Percentiles rank a stretch among this genome's conserved stretches.
phyloP scores from a whole-genome alignment of 2,888 invertebrate genomes.

The Druceiella hillmani region DNA sequence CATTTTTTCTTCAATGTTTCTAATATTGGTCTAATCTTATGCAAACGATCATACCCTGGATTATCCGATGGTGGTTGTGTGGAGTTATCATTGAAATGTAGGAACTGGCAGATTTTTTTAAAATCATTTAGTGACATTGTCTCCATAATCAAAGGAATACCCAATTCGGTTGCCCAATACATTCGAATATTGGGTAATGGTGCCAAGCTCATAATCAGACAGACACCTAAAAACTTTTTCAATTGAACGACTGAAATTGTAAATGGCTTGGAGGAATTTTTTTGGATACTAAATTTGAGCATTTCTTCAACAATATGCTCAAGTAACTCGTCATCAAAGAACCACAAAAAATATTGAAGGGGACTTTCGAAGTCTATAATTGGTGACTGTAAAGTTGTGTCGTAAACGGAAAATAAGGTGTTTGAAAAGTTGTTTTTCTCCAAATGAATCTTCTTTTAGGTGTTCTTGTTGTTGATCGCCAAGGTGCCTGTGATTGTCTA shows the following conservation, averaged over 20 bases:
- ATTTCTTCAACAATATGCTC: constrained; percentile 14
- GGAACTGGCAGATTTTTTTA: constrained; percentile 18
- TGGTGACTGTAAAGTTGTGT: too few species aligned
- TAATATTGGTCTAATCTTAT: constrained; percentile 12
- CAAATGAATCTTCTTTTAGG: too few species aligned
- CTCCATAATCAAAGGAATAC: constrained; percentile 15
- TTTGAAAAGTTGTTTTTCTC: too few species aligned
- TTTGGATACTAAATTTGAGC: constrained; percentile 13
- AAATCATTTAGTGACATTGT: constrained; percentile 17
- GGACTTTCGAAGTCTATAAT: too few species aligned
- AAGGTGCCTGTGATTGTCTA: too few species aligned
- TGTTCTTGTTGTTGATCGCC: too few species aligned
- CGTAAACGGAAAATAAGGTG: too few species aligned
- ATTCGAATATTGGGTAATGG: constrained; percentile 17
- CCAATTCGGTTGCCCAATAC: constrained; percentile 19
- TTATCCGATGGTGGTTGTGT: too few species aligned
- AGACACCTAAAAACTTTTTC: constrained; percentile 16
- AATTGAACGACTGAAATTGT: constrained; percentile 11
- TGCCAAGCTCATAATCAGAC: constrained; percentile 12
- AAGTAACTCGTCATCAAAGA: constrained; percentile 16
- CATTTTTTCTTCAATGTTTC: constrained; percentile 15
- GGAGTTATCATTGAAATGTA: constrained; percentile 17
- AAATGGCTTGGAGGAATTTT: constrained; percentile 12
- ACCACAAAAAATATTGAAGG: constrained; percentile 14
- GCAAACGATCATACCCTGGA: constrained; percentile 12